These are phyloP conservation scores for Dasyurus viverrinus DNA, from an alignment of 2,113 vertebrate species.

Conservation along the genomic window DNA sequence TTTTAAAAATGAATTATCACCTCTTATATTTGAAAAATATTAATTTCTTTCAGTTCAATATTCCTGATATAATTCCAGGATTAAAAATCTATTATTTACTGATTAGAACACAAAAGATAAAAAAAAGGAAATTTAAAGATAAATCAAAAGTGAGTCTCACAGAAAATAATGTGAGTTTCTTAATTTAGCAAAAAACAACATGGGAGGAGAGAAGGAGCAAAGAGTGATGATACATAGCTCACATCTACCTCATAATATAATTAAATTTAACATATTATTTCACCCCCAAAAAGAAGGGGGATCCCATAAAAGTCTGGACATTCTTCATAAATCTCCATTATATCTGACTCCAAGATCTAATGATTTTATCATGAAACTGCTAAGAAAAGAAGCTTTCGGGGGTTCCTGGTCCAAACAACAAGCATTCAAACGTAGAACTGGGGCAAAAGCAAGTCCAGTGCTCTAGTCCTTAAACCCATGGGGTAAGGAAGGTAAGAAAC, in stretches of 20 bases:
- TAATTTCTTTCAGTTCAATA: not conserved
- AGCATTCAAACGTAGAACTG: not conserved
- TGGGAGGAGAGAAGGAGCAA: not conserved
- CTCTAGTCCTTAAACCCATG: not conserved
- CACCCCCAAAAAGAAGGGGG: not conserved
- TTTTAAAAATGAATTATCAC: constrained; percentile 25
- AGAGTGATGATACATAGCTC: not conserved
- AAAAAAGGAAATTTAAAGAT: constrained; percentile 3
- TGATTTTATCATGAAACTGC: constrained; percentile 27
- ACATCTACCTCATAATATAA: not conserved
- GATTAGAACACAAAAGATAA: constrained; percentile 28
- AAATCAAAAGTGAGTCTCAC: constrained; percentile 22
- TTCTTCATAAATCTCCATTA: not conserved
- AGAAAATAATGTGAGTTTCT: constrained; percentile 46
- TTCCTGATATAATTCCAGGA: constrained; percentile 36
- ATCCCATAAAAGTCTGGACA: not conserved
- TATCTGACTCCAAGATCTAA: not conserved
- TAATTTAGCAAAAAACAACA: constrained; percentile 34
- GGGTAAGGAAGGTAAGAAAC: not conserved
- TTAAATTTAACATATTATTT: not conserved
- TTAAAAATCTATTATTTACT: constrained; percentile 11
- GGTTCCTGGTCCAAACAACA: not conserved
- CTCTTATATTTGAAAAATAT: constrained; percentile 40
- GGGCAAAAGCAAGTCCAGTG: not conserved
- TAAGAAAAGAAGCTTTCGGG: not conserved